Base-by-base conservation (phyloP, 2,888 invertebrate genomes). In the Metellina segmentata region DNA sequence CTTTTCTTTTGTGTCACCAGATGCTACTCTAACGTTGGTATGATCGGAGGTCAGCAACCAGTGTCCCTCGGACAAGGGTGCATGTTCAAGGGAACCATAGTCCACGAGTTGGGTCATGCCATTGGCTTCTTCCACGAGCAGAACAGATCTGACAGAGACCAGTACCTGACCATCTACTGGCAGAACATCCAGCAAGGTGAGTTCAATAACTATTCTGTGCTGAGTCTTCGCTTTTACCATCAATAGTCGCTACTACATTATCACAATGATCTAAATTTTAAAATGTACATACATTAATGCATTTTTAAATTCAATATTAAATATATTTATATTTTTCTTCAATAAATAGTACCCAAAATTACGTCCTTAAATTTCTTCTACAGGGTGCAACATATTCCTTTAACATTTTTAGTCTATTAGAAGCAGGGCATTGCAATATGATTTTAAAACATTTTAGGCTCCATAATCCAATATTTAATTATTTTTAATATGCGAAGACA, bases 81-180 rank as follows among this genome's bases (percentile, higher is more conserved):
- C 81, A 77, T 89, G 74, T 90, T 81, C 75, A 86, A 75, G 20
- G 93, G 93, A 49, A 93, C 92, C 20, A 83, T 93, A 51, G 89
- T 93, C 1, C 93, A 93, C 77, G 93, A 93, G 20, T 34, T 93
- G 34, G 90, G 90, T 13, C 93, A 93, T 61, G 93, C 93, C 20
- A 70, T 93, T 48, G 93, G 93, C 0, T 94, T 95, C 93, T 94
- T 94, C 94, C 95, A 95, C 93, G 95, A 95, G 91, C 95, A 95
- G 87, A 94, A 93, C 74, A 93, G 95, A 74, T 93, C 93, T 6
- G 95, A 95, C 94, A 93, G 95, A 72, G 95, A 95, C 88, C 90
- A 93, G 13, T 94, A 94, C 90, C 94, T 95, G 48, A 94, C 92
- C 20, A 94, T 94, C 70, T 94, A 94, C 82, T 93, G 89, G 75